Evolutionary conservation across 2,888 invertebrate species (phyloP), one percentile per base, ranked within the genome.

Genomic region (Cactoblastis cactorum): DNA sequence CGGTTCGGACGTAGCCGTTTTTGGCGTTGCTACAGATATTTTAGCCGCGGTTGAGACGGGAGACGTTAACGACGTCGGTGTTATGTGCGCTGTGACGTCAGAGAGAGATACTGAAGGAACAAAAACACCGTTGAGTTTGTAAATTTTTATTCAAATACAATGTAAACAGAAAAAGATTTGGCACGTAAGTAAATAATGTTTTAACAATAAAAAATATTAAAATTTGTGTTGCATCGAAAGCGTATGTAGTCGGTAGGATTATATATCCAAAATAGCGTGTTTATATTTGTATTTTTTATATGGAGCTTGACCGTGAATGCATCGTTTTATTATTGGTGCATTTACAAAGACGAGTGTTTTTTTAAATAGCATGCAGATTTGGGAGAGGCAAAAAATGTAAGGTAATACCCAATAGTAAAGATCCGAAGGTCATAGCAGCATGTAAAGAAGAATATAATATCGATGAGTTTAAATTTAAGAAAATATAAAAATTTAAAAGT

Each of bases 81-180:
- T 85, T 70, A 91, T 91, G 69, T 89, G 82, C 57, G 91, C 88
- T 67, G 90, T 86, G 59, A 89, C 90, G 69, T 91, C 91, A 65
- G 90, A 87, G 57, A 91, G 84, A 66, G 92, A 91, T 61, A 90
- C 91, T 86, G 67, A 59, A 68, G 62, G 58, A 32, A 49, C 49
- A 49, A 49, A 49, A 49, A 49, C 49, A 28, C 67, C 57, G 64
- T 60, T 50, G 59, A 56, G 57, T 63, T 63, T 65, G 67, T 65
- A 54, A 39, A 80, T 59, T 61, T 81, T 82, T 79, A 77, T 80
- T 83, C 59, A 68, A 68, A 63, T 53, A 59, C 65, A 63, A n/a
- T 68, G 69, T 58, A 71, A 67, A 71, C 55, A 63, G 57, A 74
- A 37, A 66, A 71, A n/a, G n/a, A 72, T 73, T 80, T 80, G 80